A percentile compares a stretch with the other conserved stretches of the same genome.
Evolutionary conservation across 2,888 invertebrate genomes (phyloP).

Genomic region (Polia nebulosa): DNA sequence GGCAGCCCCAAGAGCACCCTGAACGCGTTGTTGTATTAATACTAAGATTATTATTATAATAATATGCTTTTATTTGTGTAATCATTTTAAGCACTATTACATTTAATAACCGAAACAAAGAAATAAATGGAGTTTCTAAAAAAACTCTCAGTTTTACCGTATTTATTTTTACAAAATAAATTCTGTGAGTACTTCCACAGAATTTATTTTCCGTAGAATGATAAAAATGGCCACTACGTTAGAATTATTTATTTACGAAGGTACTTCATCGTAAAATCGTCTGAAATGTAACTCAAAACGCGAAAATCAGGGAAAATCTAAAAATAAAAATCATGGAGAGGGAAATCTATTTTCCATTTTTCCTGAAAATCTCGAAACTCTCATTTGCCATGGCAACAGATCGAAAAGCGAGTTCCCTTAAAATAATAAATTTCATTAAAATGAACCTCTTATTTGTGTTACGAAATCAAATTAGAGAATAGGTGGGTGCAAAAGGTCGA

Average conservation of each 20-base stretch:
- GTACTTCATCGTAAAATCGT: neutral
- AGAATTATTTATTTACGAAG: neutral
- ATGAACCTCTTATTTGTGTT: constrained; percentile 36
- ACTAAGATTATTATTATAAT: no score
- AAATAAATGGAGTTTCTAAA: no score
- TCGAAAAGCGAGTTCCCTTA: constrained; percentile 5
- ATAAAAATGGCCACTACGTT: neutral
- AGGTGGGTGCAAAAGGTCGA: constrained; percentile 1
- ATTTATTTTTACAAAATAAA: no score
- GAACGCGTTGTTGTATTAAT: no score
- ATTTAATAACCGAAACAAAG: no score
- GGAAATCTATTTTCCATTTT: neutral
- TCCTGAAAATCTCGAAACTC: neutral
- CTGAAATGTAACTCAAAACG: neutral
- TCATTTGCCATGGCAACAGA: constrained; percentile 4
- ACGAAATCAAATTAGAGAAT: constrained; percentile 1
- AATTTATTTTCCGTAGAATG: neutral
- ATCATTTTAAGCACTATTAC: no score
- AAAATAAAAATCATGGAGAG: neutral
- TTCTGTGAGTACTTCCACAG: no score
- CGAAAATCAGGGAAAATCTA: neutral
- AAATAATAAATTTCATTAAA: constrained; percentile 48
- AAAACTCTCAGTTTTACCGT: no score
- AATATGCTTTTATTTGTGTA: no score
- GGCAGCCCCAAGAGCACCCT: no score